Base-by-base conservation (phyloP, 2,113 vertebrate species). In the Rana temporaria region DNA sequence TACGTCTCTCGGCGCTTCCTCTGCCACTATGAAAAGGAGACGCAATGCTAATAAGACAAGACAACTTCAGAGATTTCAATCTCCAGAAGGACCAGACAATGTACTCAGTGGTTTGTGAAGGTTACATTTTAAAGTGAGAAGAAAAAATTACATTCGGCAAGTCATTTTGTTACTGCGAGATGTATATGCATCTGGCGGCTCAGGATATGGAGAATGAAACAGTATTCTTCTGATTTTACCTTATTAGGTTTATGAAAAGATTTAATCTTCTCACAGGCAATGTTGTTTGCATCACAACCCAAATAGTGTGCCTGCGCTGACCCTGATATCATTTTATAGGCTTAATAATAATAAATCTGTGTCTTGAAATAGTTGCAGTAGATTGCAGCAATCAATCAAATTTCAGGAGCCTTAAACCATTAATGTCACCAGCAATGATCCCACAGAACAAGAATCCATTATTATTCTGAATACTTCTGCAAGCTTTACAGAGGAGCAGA, bases 311-410 rank as follows among this genome's bases (percentile, higher is more conserved):
- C 85, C 92, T 88, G 81, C 87, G 86, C 90, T 91, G 92, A 94
- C 92, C 90, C 89, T 92, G 90, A 90, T 88, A 92, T 90, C 84
- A 86, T 90, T 90, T 94, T 90, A 92, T 93, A 92, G 90, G 87
- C 85, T 92, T 90, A 92, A 89, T 82, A 82, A 81, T 91, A 88
- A 88, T 88, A 94, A 94, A 95, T 93, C 89, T 90, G 86, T 89
- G 86, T 92, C 91, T 88, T 91, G 89, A 94, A 94, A 94, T 93
- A 93, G 91, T 91, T 93, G 91, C 77, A 89, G 69, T 85, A 95
- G 91, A 95, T 95, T 95, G 94, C 63, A 85, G 84, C 86, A 90
- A 93, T 95, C 93, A 94, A 92, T 95, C 93, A 93, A 91, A 91
- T 90, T 92, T 93, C 91, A 90, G 90, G 84, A 90, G 91, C 89